These are phyloP conservation scores for Novumbra hubbsi DNA, from an alignment of 2,797 vertebrate species.

Conservation along the genomic window DNA sequence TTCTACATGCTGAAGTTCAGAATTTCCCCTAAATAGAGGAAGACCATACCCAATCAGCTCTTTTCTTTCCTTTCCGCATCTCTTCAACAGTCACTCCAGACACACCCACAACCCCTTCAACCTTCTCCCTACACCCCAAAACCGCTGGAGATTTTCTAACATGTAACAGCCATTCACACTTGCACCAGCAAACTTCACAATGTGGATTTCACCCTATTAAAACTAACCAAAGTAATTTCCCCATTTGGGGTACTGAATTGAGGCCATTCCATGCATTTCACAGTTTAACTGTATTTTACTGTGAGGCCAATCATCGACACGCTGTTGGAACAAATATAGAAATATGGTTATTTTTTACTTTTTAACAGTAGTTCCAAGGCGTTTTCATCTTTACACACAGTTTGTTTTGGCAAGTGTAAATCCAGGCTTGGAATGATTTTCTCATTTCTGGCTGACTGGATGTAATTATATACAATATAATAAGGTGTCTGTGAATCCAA, in stretches of 20 bases:
- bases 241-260: not conserved
- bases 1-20: not conserved
- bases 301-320: too few relatives aligned
- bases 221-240: constrained; percentile 9
- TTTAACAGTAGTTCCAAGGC: too few relatives aligned
- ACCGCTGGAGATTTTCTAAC: not conserved
- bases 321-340: too few relatives aligned
- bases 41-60: not conserved
- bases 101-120: not conserved
- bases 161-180: constrained; percentile 5
- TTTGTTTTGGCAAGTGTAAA: constrained; percentile 45
- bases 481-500: constrained; percentile 50
- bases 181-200: constrained; percentile 2
- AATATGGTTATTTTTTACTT: too few relatives aligned
- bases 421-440: constrained; percentile 40
- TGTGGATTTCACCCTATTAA: not conserved
- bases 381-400: not conserved
- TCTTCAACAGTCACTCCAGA: constrained; percentile 6
- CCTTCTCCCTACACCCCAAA: not conserved
- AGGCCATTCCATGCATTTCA: constrained; percentile 4
- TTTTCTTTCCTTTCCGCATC: not conserved
- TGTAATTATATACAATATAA: constrained; percentile 58
- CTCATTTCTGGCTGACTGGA: constrained; percentile 44
- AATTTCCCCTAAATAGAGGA: not conserved
- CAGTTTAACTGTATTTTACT: too few relatives aligned